phyloP scores from a whole-genome alignment of 2,797 vertebrate species.

The Ispidina lecontei region DNA sequence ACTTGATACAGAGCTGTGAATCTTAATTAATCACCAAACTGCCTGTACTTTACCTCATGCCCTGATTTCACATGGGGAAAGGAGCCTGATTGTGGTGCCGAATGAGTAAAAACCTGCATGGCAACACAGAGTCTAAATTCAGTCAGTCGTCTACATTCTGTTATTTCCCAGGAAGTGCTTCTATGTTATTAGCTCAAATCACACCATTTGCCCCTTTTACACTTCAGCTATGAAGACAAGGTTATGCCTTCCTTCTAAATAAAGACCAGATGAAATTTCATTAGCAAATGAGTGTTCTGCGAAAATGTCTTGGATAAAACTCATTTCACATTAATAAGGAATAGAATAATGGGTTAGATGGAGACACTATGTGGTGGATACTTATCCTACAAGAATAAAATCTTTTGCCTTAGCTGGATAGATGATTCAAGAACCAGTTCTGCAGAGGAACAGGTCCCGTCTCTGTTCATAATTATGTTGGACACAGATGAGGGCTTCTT shows the following conservation, averaged over 20 bases:
- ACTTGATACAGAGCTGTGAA: conserved; percentile 10
- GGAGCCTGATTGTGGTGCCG: background rate
- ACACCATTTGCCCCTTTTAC: background rate
- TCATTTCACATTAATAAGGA: background rate
- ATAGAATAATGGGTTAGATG: background rate
- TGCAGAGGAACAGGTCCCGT: background rate
- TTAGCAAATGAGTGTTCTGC: background rate
- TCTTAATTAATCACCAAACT: conserved; percentile 39
- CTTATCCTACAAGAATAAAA: background rate
- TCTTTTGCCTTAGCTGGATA: background rate
- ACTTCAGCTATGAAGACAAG: background rate
- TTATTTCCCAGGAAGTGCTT: background rate
- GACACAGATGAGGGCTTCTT: background rate
- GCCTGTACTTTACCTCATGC: background rate
- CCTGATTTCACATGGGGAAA: background rate
- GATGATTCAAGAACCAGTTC: background rate
- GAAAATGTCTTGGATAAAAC: background rate
- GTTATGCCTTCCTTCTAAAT: background rate
- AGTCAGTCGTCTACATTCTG: background rate
- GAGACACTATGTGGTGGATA: background rate
- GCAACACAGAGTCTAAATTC: background rate
- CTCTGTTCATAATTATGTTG: background rate
- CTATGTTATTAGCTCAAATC: background rate
- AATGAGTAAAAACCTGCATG: background rate
- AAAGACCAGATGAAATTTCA: background rate